Evolutionary conservation across 2,888 invertebrate genomes (phyloP), one percentile per base, ranked within the genome.

Genomic region (Zaprionus obscuricornis): DNA sequence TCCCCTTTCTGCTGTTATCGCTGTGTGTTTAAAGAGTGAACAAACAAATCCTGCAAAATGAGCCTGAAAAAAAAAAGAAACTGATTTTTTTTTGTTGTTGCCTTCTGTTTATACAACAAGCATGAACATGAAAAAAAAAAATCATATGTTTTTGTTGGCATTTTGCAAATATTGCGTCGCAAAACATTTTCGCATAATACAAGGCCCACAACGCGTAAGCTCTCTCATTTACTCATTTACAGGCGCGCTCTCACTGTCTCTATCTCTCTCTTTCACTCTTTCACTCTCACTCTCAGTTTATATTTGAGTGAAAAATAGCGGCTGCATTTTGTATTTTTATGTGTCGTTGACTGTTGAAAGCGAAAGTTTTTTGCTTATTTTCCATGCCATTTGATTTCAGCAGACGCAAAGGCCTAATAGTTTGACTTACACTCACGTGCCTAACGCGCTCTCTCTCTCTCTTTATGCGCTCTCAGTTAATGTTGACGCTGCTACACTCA

Each of bases 331-430:
- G 27, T 42, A 55, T 40, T 18, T 20, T 3, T 27, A 3, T 29
- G 73, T 72, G 81, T 76, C 86, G 81, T 68, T 87, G 86, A 75
- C 83, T 79, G 77, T 51, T 73, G 73, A 85, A 86, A 86, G 87
- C 65, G 87, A 86, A 86, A 86, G 87, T 87, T 66, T 59, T 60
- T 18, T 37, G 49, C 77, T 72, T 69, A 65, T 60, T 83, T 79
- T 65, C 71, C 66, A 67, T 74, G 54, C 60, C 74, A 65, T 67
- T 66, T 81, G 81, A n/a, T n/a, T n/a, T n/a, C n/a, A n/a, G n/a
- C 68, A 71, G 64, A 73, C 77, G 76, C 81, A 74, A 72, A 64
- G 46, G 55, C 29, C 24, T 8, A 34, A 31, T 14, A 13, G 11
- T 22, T 16, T 13, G 7, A 7, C 13, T 26, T 16, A 6, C 42